Base-by-base conservation (phyloP, 1,140 invertebrate genomes). In the Stenopsyche tienmushanensis region DNA sequence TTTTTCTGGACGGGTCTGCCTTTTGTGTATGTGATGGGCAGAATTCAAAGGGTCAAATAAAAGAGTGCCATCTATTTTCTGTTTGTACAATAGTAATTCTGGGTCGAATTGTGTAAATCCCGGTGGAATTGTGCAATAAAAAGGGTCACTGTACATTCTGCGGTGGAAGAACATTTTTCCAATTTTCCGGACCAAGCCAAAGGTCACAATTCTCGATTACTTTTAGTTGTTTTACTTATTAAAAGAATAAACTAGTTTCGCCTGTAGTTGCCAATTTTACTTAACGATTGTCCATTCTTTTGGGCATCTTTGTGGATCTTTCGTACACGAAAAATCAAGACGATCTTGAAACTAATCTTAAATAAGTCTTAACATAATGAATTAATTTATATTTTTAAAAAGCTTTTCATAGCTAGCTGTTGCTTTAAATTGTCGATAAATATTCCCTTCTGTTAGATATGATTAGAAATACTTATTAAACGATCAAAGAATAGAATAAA, bases 51-150 rank as follows among this genome's bases (percentile, higher is more conserved):
- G 54, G 39, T 57, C 54, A 20, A 57, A 44, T 57, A 26, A 57
- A 57, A 57, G 20, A 42, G 21, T 26, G 39, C 41, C 54, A 57
- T 57, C 41, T 20, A 57, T 57, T 57, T 57, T 21, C 39, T 42
- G 18, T 10, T 24, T 44, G 41, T 34, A 49, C 57, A 49, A 60
- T 60, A 44, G 57, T 47, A 25, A 26, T 47, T 39, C 23, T 45
- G 23, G 21, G 44, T 47, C 15, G 42, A 26, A 10, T 47, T 47
- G 57, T 44, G 42, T 47, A 60, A 60, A 29, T 23, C 57, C 57
- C 44, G 18, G 39, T 25, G 57, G 57, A 60, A 60, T 47, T 47
- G 57, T 60, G 42, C 57, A 60, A 60, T 60, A 60, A 60, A 60
- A 60, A 60, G 44, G 57, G 57, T 47, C 57, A 47, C 57, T 47